Conservation (phyloP, 1,140 invertebrate species). For the Harlomillsia oculata region DNA sequence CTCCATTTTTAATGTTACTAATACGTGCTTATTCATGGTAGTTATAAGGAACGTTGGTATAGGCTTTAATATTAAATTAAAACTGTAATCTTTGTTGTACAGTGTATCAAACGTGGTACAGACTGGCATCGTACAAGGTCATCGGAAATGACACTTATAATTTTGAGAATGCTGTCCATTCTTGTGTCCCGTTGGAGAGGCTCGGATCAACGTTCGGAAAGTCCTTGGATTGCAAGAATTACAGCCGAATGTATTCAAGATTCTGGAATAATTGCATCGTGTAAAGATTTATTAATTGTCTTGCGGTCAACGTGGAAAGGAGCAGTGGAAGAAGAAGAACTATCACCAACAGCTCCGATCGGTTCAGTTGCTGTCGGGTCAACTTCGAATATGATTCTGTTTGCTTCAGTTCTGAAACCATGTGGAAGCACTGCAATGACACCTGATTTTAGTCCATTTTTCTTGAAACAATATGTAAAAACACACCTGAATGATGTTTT, state of each 20-base stretch:
- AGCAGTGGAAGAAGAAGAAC: constrained; percentile 5
- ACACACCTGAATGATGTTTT: constrained; percentile 85
- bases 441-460: constrained; percentile 92
- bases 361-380: constrained; percentile 35
- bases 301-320: constrained; percentile 33
- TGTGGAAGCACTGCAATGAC: constrained; percentile 60
- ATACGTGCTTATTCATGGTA: not conserved
- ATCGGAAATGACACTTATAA: constrained; percentile 30
- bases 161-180: constrained; percentile 33
- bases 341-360: constrained; percentile 23
- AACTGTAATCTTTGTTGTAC: constrained; percentile 2
- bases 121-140: constrained; percentile 27
- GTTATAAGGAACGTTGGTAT: not conserved
- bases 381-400: not conserved
- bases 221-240: constrained; percentile 32
- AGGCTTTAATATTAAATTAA: not conserved
- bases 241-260: constrained; percentile 26
- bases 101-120: constrained; percentile 12
- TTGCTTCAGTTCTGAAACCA: constrained; percentile 54
- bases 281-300: constrained; percentile 29
- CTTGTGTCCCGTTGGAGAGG: constrained; percentile 28
- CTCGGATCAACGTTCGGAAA: constrained; percentile 24
- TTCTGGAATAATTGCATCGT: constrained; percentile 24
- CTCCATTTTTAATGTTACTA: not conserved
- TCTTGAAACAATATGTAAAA: constrained; percentile 84